Percentiles rank a stretch among this genome's conserved stretches.
Conservation (phyloP, 2,888 invertebrate species). For the Resseliella maxima region DNA sequence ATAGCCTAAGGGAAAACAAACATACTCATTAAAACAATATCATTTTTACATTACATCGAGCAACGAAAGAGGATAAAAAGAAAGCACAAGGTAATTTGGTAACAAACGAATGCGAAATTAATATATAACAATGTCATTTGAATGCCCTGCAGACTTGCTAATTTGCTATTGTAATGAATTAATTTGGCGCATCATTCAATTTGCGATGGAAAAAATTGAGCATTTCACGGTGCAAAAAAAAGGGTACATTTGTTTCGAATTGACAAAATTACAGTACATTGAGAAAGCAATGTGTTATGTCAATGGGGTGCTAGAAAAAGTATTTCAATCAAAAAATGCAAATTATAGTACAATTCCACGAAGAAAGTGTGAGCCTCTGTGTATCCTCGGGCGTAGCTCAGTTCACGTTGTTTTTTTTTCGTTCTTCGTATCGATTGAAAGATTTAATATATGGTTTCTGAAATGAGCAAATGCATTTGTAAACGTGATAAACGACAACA, state of each 20-base stretch:
- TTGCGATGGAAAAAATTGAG: not conserved
- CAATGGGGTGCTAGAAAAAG: not conserved
- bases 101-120: not conserved
- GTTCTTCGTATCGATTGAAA: not conserved
- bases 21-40: constrained; percentile 55
- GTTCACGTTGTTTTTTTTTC: not conserved
- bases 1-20: constrained; percentile 67
- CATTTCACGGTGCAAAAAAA: not conserved
- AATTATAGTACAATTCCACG: not conserved
- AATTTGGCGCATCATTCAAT: constrained; percentile 22
- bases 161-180: constrained; percentile 4
- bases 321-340: not conserved
- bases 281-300: no score
- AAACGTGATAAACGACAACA: not conserved
- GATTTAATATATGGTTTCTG: constrained; percentile 14
- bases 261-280: no score
- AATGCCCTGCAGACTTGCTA: constrained; percentile 1
- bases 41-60: not conserved
- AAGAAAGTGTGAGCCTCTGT: not conserved
- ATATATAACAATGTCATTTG: not conserved
- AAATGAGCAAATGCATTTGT: constrained; percentile 2
- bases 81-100: not conserved
- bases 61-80: not conserved
- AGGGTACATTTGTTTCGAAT: no score
- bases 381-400: not conserved